Conservation (phyloP, 2,888 invertebrate species). For the Perithous albicinctus region DNA sequence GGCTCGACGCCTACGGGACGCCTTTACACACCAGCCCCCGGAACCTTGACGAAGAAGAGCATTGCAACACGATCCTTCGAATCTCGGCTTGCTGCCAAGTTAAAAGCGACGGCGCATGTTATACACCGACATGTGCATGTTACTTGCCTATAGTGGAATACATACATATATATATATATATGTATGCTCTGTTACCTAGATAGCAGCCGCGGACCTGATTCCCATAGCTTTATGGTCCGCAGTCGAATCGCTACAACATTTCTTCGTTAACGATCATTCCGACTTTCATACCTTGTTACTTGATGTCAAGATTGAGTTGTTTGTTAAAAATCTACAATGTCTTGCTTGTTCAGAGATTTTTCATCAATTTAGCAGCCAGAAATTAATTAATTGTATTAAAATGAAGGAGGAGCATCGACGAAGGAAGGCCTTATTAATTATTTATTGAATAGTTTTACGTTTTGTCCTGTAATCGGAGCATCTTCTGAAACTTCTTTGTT, state of each 20-base stretch:
- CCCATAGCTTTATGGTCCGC: conserved; percentile 6
- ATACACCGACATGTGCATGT: conserved; percentile 63
- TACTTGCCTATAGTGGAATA: conserved; percentile 38
- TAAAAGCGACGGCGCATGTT: conserved; percentile 72
- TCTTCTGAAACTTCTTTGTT: no score
- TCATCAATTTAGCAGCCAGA: not conserved
- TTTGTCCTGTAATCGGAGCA: no score
- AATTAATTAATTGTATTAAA: not conserved
- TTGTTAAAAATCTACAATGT: not conserved
- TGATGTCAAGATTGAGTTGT: not conserved
- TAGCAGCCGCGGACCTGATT: conserved; percentile 13
- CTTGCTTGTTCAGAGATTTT: not conserved
- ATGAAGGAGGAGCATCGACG: no score
- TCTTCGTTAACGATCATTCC: not conserved
- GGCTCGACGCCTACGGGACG: conserved; percentile 84
- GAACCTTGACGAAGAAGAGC: conserved; percentile 83
- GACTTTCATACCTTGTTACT: not conserved
- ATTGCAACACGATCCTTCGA: conserved; percentile 84
- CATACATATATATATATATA: not conserved
- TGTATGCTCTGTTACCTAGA: conserved; percentile 5
- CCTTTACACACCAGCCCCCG: conserved; percentile 77
- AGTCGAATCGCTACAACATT: conserved; percentile 17
- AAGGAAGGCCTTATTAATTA: no score
- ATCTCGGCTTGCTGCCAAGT: conserved; percentile 82
- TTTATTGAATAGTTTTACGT: no score